Evolutionary conservation across 2,113 vertebrate species (phyloP).

Genomic region (Motacilla tschutschensis): DNA sequence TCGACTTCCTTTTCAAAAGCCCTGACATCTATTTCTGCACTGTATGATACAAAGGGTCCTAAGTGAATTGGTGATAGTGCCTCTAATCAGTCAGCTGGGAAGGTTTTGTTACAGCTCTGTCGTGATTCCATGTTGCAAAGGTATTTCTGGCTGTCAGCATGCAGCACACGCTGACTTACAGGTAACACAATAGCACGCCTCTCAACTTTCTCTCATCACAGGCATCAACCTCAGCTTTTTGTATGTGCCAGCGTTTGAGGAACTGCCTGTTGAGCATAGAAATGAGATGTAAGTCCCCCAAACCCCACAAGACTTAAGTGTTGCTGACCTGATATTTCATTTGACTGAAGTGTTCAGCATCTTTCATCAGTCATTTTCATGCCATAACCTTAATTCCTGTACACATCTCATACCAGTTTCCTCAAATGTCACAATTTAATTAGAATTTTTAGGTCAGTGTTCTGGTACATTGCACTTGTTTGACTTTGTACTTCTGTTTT

Average conservation of each 20-base stretch:
- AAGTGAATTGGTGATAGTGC: neutral
- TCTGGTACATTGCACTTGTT: neutral
- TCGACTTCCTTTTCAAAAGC: neutral
- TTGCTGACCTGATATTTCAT: neutral
- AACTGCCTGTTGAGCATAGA: neutral
- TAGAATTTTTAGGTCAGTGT: neutral
- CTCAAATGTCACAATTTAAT: neutral
- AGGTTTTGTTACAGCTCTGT: neutral
- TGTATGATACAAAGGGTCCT: neutral
- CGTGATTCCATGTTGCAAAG: neutral
- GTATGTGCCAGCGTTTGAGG: neutral
- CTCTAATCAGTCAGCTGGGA: neutral
- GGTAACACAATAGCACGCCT: neutral
- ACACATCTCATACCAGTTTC: neutral
- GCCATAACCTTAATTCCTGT: neutral
- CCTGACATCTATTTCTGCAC: neutral
- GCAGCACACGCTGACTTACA: neutral
- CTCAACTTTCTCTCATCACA: neutral
- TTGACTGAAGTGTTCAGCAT: neutral
- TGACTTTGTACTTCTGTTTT: slow-evolving; percentile 9
- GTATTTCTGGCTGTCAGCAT: neutral
- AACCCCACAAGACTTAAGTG: neutral
- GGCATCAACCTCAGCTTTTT: neutral
- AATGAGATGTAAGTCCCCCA: rapidly evolving
- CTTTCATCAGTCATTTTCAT: neutral